These are phyloP conservation scores for Amaurobius ferox DNA, from an alignment of 2,888 invertebrate genomes.

Conservation along the genomic window DNA sequence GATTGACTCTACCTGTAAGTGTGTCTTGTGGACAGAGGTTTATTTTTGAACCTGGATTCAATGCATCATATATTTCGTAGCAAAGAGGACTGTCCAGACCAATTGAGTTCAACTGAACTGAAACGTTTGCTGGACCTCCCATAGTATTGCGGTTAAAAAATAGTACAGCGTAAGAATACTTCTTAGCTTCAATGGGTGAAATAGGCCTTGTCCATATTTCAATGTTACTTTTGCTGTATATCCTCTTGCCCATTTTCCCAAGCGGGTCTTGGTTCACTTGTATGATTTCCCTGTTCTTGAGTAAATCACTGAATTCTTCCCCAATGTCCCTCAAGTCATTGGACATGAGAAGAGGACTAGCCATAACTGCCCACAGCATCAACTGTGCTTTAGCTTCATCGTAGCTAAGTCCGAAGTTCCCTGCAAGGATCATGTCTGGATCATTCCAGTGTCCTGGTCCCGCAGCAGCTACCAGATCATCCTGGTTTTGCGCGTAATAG, in stretches of 20 bases:
- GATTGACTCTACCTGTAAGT: conserved; percentile 65
- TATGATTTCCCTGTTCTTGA: conserved; percentile 94
- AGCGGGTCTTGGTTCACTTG: conserved; percentile 94
- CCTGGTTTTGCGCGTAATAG: conserved; percentile 92
- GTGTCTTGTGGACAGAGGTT: conserved; percentile 64
- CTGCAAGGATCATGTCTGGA: conserved; percentile 97
- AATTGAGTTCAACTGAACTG: conserved; percentile 39
- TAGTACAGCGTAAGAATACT: conserved; percentile 91
- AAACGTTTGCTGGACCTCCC: conserved; percentile 53
- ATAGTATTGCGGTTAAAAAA: conserved; percentile 86
- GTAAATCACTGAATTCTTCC: conserved; percentile 91
- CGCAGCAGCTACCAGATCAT: conserved; percentile 85
- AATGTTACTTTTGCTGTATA: conserved; percentile 82
- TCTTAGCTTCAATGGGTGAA: conserved; percentile 88
- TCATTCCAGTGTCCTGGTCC: conserved; percentile 98
- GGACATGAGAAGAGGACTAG: conserved; percentile 97
- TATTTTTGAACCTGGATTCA: conserved; percentile 21
- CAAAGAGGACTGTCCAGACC: conserved; percentile 68
- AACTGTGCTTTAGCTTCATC: conserved; percentile 97
- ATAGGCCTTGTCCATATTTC: conserved; percentile 95
- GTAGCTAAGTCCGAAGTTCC: conserved; percentile 94
- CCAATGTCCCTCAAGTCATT: conserved; percentile 92
- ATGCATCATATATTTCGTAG: conserved; percentile 68
- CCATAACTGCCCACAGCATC: conserved; percentile 96
- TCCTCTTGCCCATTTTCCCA: conserved; percentile 91